Evolutionary conservation across 2,113 vertebrate species (phyloP), one percentile per base, ranked within the genome.

Genomic region (Prionailurus viverrinus): DNA sequence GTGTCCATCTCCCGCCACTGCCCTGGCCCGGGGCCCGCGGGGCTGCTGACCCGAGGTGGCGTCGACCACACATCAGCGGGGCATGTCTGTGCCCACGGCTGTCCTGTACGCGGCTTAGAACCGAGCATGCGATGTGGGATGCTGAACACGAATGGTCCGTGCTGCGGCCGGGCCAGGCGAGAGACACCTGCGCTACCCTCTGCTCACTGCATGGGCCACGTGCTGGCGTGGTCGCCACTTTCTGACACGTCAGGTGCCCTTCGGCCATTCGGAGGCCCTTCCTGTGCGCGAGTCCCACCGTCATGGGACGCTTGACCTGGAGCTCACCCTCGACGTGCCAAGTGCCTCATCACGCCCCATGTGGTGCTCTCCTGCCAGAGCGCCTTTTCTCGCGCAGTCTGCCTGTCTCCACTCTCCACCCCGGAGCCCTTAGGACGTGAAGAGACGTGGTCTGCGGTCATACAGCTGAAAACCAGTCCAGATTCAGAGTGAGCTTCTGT

Each of bases 1-100:
- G 8, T 25, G 13, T 13, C n/a, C 27, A n/a, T 48, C 29, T 41
- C n/a, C 16, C 1, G 29, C 41, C 3, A 15, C n/a, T 23, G 27
- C 3, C 0, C 5, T 19, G 33, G 25, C 12, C 36, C 4, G 5
- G 5, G 39, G 5, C 66, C 13, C 0, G 14, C 12, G 0, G n/a
- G 5, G 13, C 1, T 31, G 4, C 45, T 5, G 8, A 10, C 53
- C 53, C 36, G 0, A 0, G 0, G 69, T 13, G 13, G 18, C 3
- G 8, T 13, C 33, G 18, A 7, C 58, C 41, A 0, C 5, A 1
- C 1, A 0, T 92, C 27, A 2, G 0, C 1, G 29, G n/a, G 68
- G 4, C 36, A 73, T 1, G 11, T 73, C 36, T 21, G 11, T 2
- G 11, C 21, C 36, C 21, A 2, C 2, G 21, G 69, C 39, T 12